These are phyloP conservation scores for Aegotheles bennettii DNA, from an alignment of 2,113 vertebrate species.

Conservation along the genomic window DNA sequence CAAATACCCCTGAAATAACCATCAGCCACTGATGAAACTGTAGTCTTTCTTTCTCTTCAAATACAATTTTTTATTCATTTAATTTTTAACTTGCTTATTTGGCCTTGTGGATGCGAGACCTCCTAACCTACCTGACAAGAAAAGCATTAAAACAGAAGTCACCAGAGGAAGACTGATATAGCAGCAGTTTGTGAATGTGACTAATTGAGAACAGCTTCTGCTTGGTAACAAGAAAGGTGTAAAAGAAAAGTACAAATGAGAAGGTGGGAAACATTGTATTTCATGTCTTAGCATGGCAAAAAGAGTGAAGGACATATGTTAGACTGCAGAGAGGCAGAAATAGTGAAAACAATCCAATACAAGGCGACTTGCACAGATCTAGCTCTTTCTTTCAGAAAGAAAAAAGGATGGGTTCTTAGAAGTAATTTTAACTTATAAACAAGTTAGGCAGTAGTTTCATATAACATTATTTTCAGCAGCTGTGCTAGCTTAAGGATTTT, in stretches of 20 bases:
- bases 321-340: neutral
- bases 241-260: neutral
- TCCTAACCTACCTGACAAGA: neutral
- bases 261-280: neutral
- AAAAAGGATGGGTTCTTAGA: neutral
- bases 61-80: neutral
- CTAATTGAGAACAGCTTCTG: neutral
- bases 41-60: neutral
- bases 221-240: neutral
- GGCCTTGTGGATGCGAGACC: neutral
- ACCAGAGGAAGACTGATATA: neutral
- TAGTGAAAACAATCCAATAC: neutral
- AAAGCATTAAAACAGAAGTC: neutral
- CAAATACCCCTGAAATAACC: neutral
- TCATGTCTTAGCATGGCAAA: neutral
- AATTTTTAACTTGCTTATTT: neutral
- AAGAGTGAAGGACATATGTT: neutral
- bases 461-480: neutral
- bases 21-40: neutral
- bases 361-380: neutral
- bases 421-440: neutral
- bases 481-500: neutral
- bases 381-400: neutral
- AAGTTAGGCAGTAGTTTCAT: neutral
- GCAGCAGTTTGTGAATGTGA: neutral